Base-by-base conservation (phyloP, 2,888 invertebrate species). In the Dimorphilus gyrociliatus region DNA sequence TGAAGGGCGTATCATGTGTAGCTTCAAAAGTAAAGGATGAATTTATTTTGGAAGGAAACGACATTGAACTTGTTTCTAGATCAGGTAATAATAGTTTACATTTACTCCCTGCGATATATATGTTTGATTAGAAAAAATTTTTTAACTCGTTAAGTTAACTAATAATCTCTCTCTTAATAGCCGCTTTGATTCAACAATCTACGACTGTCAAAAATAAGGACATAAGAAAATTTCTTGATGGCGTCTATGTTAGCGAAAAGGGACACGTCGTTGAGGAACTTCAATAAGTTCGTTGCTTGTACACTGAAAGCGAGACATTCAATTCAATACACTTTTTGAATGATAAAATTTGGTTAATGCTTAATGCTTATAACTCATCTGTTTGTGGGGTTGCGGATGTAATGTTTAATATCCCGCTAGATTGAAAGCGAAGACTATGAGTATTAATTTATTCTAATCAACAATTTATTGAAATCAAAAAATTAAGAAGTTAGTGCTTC, bases 171-270 rank as follows among this genome's bases (percentile, higher is more conserved):
- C 37, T 35, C 36, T 29, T 67, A 70, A 37, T 63, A 74, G 97
- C 97, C 60, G 94, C 97, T 35, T 75, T 88, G 35, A 92, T 99
- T 58, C 97, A 99, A 66, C 97, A 97, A 66, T 92, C 90, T 13
- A 94, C 94, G 32, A 81, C 82, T 42, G 97, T 99, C 30, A 92
- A 94, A 69, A 85, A 90, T 65, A 99, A 99, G 75, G 97, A 99
- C 73, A 97, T 99, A 69, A 75, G 97, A 72, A 97, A 94, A 68
- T 99, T 99, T 73, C 81, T 99, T 70, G 97, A 99, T 60, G 97
- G 97, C 60, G 74, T 99, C 45, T 99, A 99, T 66, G 97, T 99
- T 34, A 90, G 90, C 47, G 94, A 99, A 65, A 97, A 94, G 69
- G 86, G 86, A 27, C 82, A 82, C 53, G 82, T 90, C 71, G 75